These are phyloP conservation scores for Petrocephalus schoutedeni DNA, from an alignment of 2,797 vertebrate genomes.

Conservation along the genomic window DNA sequence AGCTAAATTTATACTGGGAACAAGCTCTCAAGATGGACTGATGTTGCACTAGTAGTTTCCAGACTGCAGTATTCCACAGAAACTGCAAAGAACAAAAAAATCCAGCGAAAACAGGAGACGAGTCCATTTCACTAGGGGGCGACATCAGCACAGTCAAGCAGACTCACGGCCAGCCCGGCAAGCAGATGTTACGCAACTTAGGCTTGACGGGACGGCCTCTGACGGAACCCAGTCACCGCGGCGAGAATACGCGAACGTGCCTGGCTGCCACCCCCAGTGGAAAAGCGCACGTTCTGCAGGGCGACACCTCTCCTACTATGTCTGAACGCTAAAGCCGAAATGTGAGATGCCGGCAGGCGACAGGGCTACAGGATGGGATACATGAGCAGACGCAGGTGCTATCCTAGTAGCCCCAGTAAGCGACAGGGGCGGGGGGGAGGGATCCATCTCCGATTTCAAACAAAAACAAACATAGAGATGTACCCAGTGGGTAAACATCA, in stretches of 20 bases:
- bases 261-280: neutral
- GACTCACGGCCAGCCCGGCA: constrained; percentile 22
- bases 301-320: neutral
- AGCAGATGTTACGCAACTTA: constrained; percentile 34
- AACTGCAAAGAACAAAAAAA: neutral
- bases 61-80: neutral
- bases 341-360: neutral
- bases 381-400: constrained; percentile 19
- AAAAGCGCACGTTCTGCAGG: neutral
- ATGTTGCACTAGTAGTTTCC: neutral
- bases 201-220: constrained; percentile 13
- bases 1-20: neutral
- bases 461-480: constrained; percentile 21
- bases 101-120: neutral
- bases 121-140: constrained; percentile 55
- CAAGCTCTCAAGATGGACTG: neutral
- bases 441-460: constrained; percentile 23
- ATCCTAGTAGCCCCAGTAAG: neutral
- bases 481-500: neutral
- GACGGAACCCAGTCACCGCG: neutral
- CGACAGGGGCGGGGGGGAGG: neutral
- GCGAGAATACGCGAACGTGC: neutral
- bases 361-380: neutral
- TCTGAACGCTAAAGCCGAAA: neutral
- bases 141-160: constrained; percentile 33